phyloP scores from a whole-genome alignment of 2,888 invertebrate species.

The Eristalinus sepulchralis region DNA sequence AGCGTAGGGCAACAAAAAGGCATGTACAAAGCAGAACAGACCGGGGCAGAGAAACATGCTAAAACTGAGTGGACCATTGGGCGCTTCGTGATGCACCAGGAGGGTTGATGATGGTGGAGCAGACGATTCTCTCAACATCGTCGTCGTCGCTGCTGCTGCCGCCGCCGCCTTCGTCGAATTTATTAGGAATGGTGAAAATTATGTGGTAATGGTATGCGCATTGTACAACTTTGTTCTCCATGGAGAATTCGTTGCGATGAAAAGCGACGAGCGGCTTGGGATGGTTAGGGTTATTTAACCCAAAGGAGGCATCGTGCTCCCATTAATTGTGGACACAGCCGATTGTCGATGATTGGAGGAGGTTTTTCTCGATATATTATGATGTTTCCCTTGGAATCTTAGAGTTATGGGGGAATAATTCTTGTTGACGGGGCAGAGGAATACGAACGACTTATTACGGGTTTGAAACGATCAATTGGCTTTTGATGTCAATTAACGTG shows the following conservation, averaged over 20 bases:
- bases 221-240: slow-evolving; percentile 69
- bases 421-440: slow-evolving; percentile 46
- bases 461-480: slow-evolving; percentile 6
- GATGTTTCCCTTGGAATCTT: slow-evolving; percentile 64
- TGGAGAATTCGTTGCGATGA: slow-evolving; percentile 61
- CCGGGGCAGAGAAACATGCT: neutral
- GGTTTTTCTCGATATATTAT: slow-evolving; percentile 67
- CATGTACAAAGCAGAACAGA: neutral
- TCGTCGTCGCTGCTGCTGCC: slow-evolving; percentile 18
- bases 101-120: slow-evolving; percentile 60
- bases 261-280: slow-evolving; percentile 59
- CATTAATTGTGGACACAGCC: slow-evolving; percentile 70
- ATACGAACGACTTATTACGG: slow-evolving; percentile 22
- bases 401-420: slow-evolving; percentile 18
- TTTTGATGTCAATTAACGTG: neutral
- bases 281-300: slow-evolving; percentile 62
- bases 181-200: slow-evolving; percentile 72
- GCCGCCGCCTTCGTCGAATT: slow-evolving; percentile 47
- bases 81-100: slow-evolving; percentile 57
- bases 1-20: neutral
- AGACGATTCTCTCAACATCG: slow-evolving; percentile 24
- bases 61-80: slow-evolving; percentile 27
- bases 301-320: slow-evolving; percentile 69
- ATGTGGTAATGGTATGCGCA: slow-evolving; percentile 71
- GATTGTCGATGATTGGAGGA: slow-evolving; percentile 71